phyloP scores from a whole-genome alignment of 2,113 vertebrate genomes.

The Cromileptes altivelis region DNA sequence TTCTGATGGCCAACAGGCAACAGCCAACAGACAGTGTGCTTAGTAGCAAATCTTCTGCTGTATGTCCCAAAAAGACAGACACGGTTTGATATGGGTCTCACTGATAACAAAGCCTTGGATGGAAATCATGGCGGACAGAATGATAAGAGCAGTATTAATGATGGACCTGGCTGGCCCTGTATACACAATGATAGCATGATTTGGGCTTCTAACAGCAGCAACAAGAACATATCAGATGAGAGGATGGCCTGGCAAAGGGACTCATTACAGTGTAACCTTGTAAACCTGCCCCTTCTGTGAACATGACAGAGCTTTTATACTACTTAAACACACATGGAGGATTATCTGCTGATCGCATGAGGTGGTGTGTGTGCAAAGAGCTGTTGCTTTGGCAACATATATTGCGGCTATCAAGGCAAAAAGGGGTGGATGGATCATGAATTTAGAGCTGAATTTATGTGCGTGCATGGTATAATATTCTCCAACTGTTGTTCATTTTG shows the following conservation, averaged over 20 bases:
- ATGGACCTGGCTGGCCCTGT: conserved; percentile 73
- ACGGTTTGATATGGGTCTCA: conserved; percentile 75
- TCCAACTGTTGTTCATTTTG: not conserved
- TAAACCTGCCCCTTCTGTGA: conserved; percentile 65
- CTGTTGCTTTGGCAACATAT: not conserved
- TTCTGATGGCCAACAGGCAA: conserved; percentile 74
- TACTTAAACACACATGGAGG: conserved; percentile 58
- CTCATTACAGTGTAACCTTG: conserved; percentile 80
- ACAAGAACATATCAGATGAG: conserved; percentile 75
- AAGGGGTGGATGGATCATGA: not conserved
- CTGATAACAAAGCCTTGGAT: conserved; percentile 79
- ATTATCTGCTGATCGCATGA: conserved; percentile 57
- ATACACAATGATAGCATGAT: conserved; percentile 76
- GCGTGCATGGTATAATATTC: not conserved
- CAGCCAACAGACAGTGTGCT: conserved; percentile 71
- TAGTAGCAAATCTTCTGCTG: conserved; percentile 71
- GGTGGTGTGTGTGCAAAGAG: conserved; percentile 18
- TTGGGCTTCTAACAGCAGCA: conserved; percentile 70
- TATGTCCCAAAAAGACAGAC: conserved; percentile 77
- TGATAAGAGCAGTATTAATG: conserved; percentile 81
- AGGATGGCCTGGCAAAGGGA: conserved; percentile 59
- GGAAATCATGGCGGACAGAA: conserved; percentile 69
- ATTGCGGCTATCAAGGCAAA: conserved; percentile 6
- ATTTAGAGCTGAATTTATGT: not conserved
- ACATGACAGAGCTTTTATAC: conserved; percentile 67